Base-by-base conservation (phyloP, 2,797 vertebrate species). In the Glyptemys insculpta region DNA sequence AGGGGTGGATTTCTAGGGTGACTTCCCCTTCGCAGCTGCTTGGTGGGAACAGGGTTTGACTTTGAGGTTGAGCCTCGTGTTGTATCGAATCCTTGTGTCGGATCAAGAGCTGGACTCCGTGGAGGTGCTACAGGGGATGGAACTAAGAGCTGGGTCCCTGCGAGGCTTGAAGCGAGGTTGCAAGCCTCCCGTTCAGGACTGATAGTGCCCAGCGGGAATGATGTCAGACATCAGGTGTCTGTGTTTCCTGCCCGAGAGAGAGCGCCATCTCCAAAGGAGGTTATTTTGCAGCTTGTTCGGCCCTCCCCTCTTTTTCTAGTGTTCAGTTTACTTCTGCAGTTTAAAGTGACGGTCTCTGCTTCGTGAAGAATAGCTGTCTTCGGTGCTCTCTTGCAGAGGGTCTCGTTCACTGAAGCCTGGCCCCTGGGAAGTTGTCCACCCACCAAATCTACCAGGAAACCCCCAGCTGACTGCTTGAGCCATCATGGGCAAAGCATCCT, bases 131-230 rank as follows among this genome's bases (percentile, higher is more conserved):
- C 27, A 29, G 27, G 56, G 56, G 12, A 29, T 57, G 56, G 27
- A 57, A 29, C 27, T 57, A 27, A 57, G 34, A 34, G 31, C 62
- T 65, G 31, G 34, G 34, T 37, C n/a, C 31, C 31, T 18, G 65
- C n/a, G 8, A 37, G 65, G 65, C 65, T n/a, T 18, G 7, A 37
- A n/a, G 8, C 18, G 19, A 19, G 31, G 65, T 21, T n/a, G 65
- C n/a, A 68, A 37, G 14, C 62, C 34, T 57, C 56, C 56, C 56
- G 5, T 57, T 72, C 83, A 87, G 89, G 89, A 89, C 97, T 91
- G 96, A 95, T 96, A 92, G 92, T 85, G 53, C 90, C 86, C 92
- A 96, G 92, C 90, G 94, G 95, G 94, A 96, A 1, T 25, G 27
- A 2, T 92, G 59, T 79, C 53, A 90, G 93, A 92, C 96, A 91